Conservation (phyloP, 2,113 vertebrate species). For the Syrmaticus mikado region DNA sequence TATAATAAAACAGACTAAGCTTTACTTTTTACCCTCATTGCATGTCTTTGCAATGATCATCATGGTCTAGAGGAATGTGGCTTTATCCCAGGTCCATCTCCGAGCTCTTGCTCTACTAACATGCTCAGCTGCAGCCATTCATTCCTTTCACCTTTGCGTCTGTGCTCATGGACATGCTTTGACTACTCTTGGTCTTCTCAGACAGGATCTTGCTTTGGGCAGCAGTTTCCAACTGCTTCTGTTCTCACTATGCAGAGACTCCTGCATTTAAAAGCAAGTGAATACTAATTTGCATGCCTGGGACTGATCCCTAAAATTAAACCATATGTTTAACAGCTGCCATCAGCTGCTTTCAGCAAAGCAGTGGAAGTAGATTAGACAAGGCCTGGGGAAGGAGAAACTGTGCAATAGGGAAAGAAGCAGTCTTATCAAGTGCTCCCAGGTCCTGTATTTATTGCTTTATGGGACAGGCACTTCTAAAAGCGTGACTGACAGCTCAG, state of each 20-base stretch:
- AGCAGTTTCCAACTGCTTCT: neutral
- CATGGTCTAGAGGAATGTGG: neutral
- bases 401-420: neutral
- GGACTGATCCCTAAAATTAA: conserved; percentile 24
- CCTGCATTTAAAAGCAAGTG: neutral
- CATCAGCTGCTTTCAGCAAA: neutral
- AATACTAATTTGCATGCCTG: conserved; percentile 11
- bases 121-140: neutral
- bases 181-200: neutral
- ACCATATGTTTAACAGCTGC: conserved; percentile 11
- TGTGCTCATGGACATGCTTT: neutral
- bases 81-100: neutral
- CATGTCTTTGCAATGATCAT: neutral
- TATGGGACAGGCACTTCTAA: neutral
- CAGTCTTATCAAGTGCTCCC: neutral
- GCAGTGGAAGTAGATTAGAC: neutral
- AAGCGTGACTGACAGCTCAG: neutral
- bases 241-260: neutral
- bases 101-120: neutral
- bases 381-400: neutral
- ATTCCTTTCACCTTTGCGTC: neutral
- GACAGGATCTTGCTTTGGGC: neutral
- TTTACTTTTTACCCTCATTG: neutral
- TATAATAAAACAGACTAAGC: neutral
- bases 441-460: neutral